Evolutionary conservation across 1,140 invertebrate species (phyloP).

Genomic region (Drosophila murphyi): DNA sequence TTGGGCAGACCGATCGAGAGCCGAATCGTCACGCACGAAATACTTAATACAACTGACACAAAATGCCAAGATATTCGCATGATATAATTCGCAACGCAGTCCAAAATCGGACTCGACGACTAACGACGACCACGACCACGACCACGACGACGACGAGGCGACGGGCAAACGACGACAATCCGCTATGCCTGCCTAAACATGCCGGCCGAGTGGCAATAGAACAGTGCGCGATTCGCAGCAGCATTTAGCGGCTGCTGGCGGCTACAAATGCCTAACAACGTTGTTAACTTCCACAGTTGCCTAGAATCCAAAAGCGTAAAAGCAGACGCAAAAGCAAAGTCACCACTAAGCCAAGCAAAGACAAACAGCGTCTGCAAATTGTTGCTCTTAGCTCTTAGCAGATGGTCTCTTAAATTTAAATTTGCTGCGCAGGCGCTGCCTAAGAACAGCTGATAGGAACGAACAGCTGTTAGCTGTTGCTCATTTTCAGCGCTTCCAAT

Average conservation of each 20-base stretch:
- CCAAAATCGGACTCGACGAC: slow-evolving; percentile 15
- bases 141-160: background rate
- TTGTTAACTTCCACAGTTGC: slow-evolving; percentile 38
- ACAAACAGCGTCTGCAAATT: slow-evolving; percentile 32
- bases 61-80: slow-evolving; percentile 39
- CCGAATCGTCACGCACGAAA: slow-evolving; percentile 54
- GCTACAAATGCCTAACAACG: slow-evolving; percentile 15
- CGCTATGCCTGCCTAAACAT: slow-evolving; percentile 31
- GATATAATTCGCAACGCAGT: slow-evolving; percentile 16
- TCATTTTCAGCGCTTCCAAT: background rate
- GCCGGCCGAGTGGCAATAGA: slow-evolving; percentile 57
- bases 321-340: slow-evolving; percentile 41
- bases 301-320: slow-evolving; percentile 24
- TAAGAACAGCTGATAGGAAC: slow-evolving; percentile 29
- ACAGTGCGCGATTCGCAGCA: slow-evolving; percentile 48
- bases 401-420: slow-evolving; percentile 37
- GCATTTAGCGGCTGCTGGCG: slow-evolving; percentile 48
- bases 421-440: slow-evolving; percentile 54
- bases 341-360: slow-evolving; percentile 29
- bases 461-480: slow-evolving; percentile 71
- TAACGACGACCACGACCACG: slow-evolving; percentile 11
- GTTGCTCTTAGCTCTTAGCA: slow-evolving; percentile 37
- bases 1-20: slow-evolving; percentile 22
- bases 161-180: slow-evolving; percentile 7
- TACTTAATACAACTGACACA: slow-evolving; percentile 65